Base-by-base conservation (phyloP, 2,113 vertebrate genomes). In the Tachysurus fulvidraco region DNA sequence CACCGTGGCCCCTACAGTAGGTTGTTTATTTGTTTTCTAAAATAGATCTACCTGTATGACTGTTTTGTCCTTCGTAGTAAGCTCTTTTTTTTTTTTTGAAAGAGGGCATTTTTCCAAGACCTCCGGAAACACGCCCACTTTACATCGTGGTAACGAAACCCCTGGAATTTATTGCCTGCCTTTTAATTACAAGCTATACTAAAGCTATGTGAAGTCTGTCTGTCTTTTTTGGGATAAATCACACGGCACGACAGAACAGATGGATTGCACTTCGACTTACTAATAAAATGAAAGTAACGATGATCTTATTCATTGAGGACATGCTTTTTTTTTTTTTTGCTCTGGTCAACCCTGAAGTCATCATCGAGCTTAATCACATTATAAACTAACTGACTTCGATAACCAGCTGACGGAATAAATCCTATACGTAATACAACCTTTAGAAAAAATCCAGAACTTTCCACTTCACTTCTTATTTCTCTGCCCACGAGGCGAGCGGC, bases 401-500 rank as follows among this genome's bases (percentile, higher is more conserved):
- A 73, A 44, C 9, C 36, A 23, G 44, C 44, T 44, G 19, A 44
- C 11, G 17, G 11, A 44, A 69, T 36, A 19, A 36, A 36, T 36
- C 21, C 16, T 44, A 71, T 21, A 41, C 41, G 69, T 44, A 12
- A 44, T 44, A 23, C 2, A 13, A 25, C 12, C 11, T 50, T 50
- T 10, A 52, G 46, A 52, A 76, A 5, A 55, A 54, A 25, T 52
- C 74, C 25, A n/a, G 23, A 28, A 83, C 60, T 52, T 65, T 28
- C 46, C 1, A 13, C 36, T 25, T 54, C 1, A 30, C 3, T 21
- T 30, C 28, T 44, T 25, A 57, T 55, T 65, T 83, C 83, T 78
- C 87, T 69, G 88, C 81, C 87, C 62, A 84, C 52, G 62, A 77
- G 41, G 62, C 76, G 44, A 79, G 83, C 78, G 84, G 82, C 88